Evolutionary conservation across 2,797 vertebrate genomes (phyloP).

Genomic region (Chelmon rostratus): DNA sequence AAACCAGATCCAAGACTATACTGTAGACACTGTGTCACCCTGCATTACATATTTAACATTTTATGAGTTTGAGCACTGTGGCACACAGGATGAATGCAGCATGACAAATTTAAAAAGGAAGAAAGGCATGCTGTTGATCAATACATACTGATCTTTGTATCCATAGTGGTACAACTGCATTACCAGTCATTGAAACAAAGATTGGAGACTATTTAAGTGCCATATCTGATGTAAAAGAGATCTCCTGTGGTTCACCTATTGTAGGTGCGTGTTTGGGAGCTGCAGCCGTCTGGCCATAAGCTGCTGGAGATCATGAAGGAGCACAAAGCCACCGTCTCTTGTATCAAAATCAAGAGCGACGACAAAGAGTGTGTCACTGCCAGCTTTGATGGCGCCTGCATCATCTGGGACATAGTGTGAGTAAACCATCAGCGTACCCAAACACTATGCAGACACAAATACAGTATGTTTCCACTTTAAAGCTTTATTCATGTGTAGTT

Average conservation of each 20-base stretch:
- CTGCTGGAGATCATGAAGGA: conserved; percentile 88
- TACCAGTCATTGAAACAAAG: background rate
- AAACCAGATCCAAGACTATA: background rate
- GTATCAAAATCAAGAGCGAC: conserved; percentile 89
- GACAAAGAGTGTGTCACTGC: conserved; percentile 89
- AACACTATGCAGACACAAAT: background rate
- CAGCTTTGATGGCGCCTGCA: conserved; percentile 91
- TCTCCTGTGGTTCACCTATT: background rate
- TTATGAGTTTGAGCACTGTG: background rate
- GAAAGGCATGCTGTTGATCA: background rate
- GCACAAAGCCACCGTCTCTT: conserved; percentile 87
- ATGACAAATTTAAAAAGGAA: conserved; percentile 11
- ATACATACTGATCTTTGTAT: background rate
- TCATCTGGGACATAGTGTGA: conserved; percentile 95
- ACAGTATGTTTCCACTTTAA: background rate
- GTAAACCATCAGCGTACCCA: conserved; percentile 52
- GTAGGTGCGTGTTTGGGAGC: conserved; percentile 91
- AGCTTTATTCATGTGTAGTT: background rate
- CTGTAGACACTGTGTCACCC: background rate
- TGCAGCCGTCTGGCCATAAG: conserved; percentile 76
- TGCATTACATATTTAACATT: conserved; percentile 4
- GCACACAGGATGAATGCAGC: background rate
- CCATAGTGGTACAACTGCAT: background rate
- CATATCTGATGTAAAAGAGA: background rate
- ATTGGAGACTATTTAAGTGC: background rate